phyloP scores from a whole-genome alignment of 2,888 invertebrate genomes.

The Nipponacmea schrenckii region DNA sequence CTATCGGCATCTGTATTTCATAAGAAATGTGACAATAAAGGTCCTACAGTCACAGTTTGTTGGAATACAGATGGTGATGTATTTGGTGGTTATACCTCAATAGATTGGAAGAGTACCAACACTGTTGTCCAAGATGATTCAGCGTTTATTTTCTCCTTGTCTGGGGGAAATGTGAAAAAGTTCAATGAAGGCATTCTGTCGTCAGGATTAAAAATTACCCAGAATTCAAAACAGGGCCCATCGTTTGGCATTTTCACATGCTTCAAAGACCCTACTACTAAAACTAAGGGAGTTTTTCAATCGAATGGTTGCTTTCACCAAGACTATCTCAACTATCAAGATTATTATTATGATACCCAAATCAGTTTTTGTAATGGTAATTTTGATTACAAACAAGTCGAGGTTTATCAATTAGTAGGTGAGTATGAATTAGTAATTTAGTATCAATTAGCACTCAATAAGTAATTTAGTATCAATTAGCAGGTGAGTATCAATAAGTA shows the following conservation, averaged over 20 bases:
- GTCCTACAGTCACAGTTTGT: conserved; percentile 37
- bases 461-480: neutral
- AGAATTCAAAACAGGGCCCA: too few relatives aligned
- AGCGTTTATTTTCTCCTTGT: conserved; percentile 37
- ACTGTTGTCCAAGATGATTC: conserved; percentile 21
- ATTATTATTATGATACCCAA: too few relatives aligned
- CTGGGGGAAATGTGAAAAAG: conserved; percentile 23
- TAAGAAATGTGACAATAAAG: conserved; percentile 38
- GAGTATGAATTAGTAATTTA: neutral
- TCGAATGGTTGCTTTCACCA: neutral
- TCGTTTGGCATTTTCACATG: neutral
- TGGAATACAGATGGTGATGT: conserved; percentile 35
- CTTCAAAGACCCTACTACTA: conserved; percentile 18
- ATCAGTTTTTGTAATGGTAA: neutral
- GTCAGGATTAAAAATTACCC: neutral
- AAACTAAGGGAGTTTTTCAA: neutral
- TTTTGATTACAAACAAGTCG: neutral
- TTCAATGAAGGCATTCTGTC: neutral
- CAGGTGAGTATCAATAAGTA: neutral
- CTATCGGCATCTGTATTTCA: conserved; percentile 36
- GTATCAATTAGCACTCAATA: neutral
- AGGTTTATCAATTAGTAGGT: conserved; percentile 8
- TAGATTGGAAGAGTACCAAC: conserved; percentile 28
- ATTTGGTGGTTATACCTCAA: conserved; percentile 36
- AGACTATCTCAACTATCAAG: too few relatives aligned